A percentile compares a stretch with the other conserved stretches of the same genome.
phyloP scores from a whole-genome alignment of 1,140 invertebrate species.

The Schlechtendalia chinensis region DNA sequence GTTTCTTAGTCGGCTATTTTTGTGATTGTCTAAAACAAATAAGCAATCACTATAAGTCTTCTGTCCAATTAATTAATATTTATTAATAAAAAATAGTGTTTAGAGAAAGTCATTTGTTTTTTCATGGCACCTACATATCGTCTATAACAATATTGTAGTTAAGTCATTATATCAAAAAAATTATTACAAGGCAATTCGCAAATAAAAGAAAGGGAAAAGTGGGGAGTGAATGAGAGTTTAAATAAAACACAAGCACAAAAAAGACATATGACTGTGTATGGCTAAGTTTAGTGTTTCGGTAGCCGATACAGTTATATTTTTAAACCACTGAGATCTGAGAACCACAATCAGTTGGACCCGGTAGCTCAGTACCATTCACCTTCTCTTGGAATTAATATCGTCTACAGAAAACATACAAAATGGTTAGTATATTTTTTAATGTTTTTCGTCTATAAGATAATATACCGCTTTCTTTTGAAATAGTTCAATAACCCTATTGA shows the following conservation, averaged over 20 bases:
- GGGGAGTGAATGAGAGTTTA: constrained; percentile 26
- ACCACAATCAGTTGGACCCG: background rate
- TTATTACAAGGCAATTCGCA: background rate
- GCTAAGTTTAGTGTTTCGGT: constrained; percentile 48
- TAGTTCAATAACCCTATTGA: background rate
- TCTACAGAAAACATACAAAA: constrained; percentile 38
- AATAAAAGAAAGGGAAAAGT: background rate
- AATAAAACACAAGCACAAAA: constrained; percentile 35
- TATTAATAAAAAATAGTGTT: background rate
- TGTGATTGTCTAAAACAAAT: no score
- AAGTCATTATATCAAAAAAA: constrained; percentile 6
- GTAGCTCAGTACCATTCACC: constrained; percentile 37
- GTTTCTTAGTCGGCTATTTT: no score
- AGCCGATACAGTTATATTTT: constrained; percentile 37
- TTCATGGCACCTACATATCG: background rate
- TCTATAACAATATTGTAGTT: constrained; percentile 1
- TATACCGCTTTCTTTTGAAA: background rate
- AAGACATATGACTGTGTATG: constrained; percentile 47
- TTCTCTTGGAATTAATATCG: constrained; percentile 21
- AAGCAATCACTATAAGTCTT: no score
- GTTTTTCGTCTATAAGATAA: background rate
- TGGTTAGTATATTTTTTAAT: constrained; percentile 23
- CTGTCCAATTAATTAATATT: no score
- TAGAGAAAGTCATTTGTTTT: constrained; percentile 15
- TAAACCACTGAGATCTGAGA: constrained; percentile 2